Base-by-base conservation (phyloP, 1,140 invertebrate species). In the Helicoverpa zea region DNA sequence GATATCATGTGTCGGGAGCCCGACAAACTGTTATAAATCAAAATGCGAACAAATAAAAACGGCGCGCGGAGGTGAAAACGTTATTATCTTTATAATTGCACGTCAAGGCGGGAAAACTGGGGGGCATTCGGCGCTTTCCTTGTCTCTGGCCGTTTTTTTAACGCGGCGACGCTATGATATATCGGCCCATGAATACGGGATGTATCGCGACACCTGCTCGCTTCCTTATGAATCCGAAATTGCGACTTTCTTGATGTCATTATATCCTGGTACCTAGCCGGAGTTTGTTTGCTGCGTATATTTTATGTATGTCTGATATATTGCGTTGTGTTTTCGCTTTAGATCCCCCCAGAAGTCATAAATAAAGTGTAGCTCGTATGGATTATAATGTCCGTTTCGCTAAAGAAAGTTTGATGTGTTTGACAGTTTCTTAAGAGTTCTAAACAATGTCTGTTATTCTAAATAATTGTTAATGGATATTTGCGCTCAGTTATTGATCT, bases 1-100 rank as follows among this genome's bases (percentile, higher is more conserved):
- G 70, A 80, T 80, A 80, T 74, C 81, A 70, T 52, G 58, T 70
- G 76, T 79, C 76, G 63, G 52, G 73, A 56, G 76, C 72, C 52
- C 75, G 59, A 70, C 82, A 85, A 87, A 87, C 86, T 84, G 87
- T 86, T 88, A 93, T 93, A 94, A 93, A 94, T 94, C 92, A 94
- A 87, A 85, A 83, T 79, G 81, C 81, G 83, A 87, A 92, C 88
- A 91, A 93, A 92, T 91, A 93, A 94, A 94, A 93, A 90, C 86
- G 87, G 77, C 78, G 80, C 82, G 86, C 78, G 83, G 89, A 89
- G 87, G 88, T 91, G 92, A 92, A 93, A 94, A 90, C 89, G 90
- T 94, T 94, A 94, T 94, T 93, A 94, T 92, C 91, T 94, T 92
- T 94, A 92, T 94, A 94, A 94, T 94, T 94, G 92, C 91, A 93